Conservation (phyloP, 1,140 invertebrate genomes). For the Druon quercuslanigerum region DNA sequence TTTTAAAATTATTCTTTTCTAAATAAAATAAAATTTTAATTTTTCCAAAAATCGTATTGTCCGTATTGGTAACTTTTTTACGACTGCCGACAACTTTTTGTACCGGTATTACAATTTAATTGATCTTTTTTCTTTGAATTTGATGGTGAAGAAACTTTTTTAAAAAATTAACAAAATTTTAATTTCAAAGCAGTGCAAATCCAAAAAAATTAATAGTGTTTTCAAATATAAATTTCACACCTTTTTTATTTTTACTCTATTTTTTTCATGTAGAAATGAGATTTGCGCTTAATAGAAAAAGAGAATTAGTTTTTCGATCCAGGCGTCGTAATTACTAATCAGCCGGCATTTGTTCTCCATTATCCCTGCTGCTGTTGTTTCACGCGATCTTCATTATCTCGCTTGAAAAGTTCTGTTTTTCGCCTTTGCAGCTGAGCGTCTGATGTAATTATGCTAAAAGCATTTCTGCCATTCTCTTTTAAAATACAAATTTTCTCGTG, state of each 20-base stretch:
- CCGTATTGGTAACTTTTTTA: too few relatives aligned
- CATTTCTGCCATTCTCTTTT: background rate
- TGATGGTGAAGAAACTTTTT: too few relatives aligned
- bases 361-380: background rate
- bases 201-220: slow-evolving; percentile 21
- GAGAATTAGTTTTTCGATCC: too few relatives aligned
- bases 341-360: background rate
- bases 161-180: too few relatives aligned
- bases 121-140: too few relatives aligned
- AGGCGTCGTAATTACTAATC: background rate
- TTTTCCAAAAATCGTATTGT: too few relatives aligned
- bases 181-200: too few relatives aligned
- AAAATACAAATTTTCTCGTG: background rate
- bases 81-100: too few relatives aligned
- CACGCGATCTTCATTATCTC: slow-evolving; percentile 14
- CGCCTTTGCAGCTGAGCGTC: background rate
- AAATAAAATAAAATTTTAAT: too few relatives aligned
- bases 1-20: too few relatives aligned
- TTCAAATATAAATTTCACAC: slow-evolving; percentile 22
- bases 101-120: too few relatives aligned
- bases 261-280: slow-evolving; percentile 35
- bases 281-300: too few relatives aligned
- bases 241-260: slow-evolving; percentile 31
- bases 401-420: background rate
- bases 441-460: slow-evolving; percentile 8